A percentile compares a stretch with the other conserved stretches of the same genome.
Conservation (phyloP, 2,888 invertebrate genomes). For the Pollenia angustigena region DNA sequence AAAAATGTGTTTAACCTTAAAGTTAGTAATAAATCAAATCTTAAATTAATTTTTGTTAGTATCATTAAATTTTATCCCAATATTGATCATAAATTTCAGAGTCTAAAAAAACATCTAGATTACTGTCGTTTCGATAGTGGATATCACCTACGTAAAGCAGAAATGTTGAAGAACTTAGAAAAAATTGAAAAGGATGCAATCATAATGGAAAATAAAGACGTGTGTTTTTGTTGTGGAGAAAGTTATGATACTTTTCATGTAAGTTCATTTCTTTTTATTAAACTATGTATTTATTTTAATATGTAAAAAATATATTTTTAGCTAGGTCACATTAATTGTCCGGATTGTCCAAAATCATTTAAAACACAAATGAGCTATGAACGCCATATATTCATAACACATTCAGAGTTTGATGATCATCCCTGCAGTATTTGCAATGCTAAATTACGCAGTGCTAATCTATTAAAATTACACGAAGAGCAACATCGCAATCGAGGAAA, state of each 20-base stretch:
- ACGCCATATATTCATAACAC: slow-evolving; percentile 88
- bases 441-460: slow-evolving; percentile 87
- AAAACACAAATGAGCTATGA: slow-evolving; percentile 88
- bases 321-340: slow-evolving; percentile 84
- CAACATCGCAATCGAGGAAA: slow-evolving; percentile 87
- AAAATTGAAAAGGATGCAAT: slow-evolving; percentile 82
- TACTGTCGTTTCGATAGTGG: slow-evolving; percentile 82
- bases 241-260: slow-evolving; percentile 84
- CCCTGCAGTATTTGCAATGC: slow-evolving; percentile 88
- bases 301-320: slow-evolving; percentile 72
- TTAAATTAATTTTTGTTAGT: not conserved
- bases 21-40: too few relatives aligned
- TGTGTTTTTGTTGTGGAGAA: slow-evolving; percentile 84
- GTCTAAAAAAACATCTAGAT: slow-evolving; percentile 81
- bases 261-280: slow-evolving; percentile 60
- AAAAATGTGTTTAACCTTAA: too few relatives aligned
- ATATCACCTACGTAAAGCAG: slow-evolving; percentile 79
- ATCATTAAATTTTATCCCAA: not conserved
- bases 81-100: slow-evolving; percentile 71
- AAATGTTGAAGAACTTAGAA: slow-evolving; percentile 81
- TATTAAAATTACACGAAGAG: slow-evolving; percentile 88
- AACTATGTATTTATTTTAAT: not conserved
- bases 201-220: slow-evolving; percentile 81
- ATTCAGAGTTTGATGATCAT: slow-evolving; percentile 87
- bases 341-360: slow-evolving; percentile 90